Evolutionary conservation across 2,888 invertebrate genomes (phyloP), one percentile per base, ranked within the genome.

Genomic region (Chromoteleia sp.): DNA sequence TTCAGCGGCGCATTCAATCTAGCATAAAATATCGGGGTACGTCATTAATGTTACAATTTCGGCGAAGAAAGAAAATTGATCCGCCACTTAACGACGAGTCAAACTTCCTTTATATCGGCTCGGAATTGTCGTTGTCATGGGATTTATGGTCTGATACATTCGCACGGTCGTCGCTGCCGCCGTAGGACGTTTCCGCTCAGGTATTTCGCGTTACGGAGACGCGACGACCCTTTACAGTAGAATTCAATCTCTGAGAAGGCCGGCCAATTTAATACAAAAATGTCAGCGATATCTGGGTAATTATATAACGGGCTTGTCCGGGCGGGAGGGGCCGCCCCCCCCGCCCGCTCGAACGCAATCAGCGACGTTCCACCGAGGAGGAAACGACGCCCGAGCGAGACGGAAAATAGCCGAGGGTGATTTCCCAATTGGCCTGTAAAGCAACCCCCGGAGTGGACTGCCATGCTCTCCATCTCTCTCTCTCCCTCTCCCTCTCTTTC

Each of bases 401-500:
- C 45, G 50, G 71, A 54, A 67, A 54, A 45, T 39, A 58, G 74
- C 70, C 59, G 67, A 83, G 85, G 85, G 92, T 93, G 93, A 93
- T 93, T 93, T 93, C 93, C 93, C 93, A 91, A 87, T 92, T 92
- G 93, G 92, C 93, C 92, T 92, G 92, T 93, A 93, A 93, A 93
- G 91, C 88, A 89, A 82, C 77, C 78, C 77, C 76, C 70, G 68
- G 43, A 76, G 81, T 81, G 80, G 78, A 78, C 74, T 71, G 41
- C n/a, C 63, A n/a, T 61, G 6, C 5, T 21, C 15, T 67, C 59
- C 43, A 36, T 41, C 48, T 17, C 36, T 36, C 59, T 48, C 58
- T 6, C 17, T 30, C 48, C n/a, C 5, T 21, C 15, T 67, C 59
- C 43, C 43, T 39, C 52, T 12, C 33, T 39, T 52, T 50, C 58